Evolutionary conservation across 2,113 vertebrate species (phyloP), one percentile per base, ranked within the genome.

Genomic region (Macrotis lagotis): DNA sequence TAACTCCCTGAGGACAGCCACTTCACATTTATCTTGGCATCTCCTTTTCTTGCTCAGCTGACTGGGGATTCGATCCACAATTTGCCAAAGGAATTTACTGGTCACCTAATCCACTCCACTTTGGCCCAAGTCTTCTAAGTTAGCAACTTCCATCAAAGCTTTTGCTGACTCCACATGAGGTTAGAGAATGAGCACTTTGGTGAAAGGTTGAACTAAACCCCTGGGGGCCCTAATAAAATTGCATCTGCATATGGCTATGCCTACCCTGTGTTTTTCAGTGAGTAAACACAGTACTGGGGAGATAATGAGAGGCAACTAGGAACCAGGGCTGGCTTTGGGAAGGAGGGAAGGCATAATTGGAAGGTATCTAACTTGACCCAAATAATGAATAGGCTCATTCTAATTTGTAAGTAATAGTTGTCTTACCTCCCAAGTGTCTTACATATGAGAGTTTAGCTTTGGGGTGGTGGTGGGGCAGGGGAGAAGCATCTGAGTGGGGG

Each of bases 161-260:
- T 97, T 96, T 95, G 97, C 97, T 97, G 97, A 97, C 93, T 96
- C 89, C 8, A 47, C 93, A 96, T 92, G 91, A 97, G 97, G 96
- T 92, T 50, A 90, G 94, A 93, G 96, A 95, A 97, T 90, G 91
- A 92, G 59, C 49, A 89, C 4, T 74, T 28, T 92, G 90, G 94
- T 94, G 94, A 96, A 94, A 96, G 90, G 96, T 74, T 95, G 94
- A 93, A 94, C 93, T 94, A 95, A 93, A 93, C 96, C 95, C 92
- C 90, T 31, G 88, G 93, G 93, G 93, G 91, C 94, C 90, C 96
- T 88, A 89, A 91, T 90, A 95, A 96, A 93, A 94, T 95, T 96
- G 95, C 97, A 96, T 96, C 96, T 93, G 94, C 95, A 94, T 94
- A 88, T 93, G 95, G 94, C 94, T 97, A 59, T 95, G 49, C 90